phyloP scores from a whole-genome alignment of 2,113 vertebrate genomes.

The Asarcornis scutulata region DNA sequence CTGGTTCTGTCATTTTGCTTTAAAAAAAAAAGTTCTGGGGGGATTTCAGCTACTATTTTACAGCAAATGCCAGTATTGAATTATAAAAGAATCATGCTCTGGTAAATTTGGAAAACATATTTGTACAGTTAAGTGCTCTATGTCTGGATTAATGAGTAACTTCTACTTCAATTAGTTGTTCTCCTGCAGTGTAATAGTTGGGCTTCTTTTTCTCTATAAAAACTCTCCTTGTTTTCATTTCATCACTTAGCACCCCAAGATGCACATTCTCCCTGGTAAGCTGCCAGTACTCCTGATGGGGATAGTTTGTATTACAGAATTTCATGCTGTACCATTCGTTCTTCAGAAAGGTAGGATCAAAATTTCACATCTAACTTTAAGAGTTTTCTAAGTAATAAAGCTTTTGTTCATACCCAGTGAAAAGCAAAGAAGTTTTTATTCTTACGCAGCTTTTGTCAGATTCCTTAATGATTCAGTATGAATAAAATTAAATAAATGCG shows the following conservation, averaged over 20 bases:
- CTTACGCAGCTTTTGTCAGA: not conserved
- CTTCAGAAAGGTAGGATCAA: constrained; percentile 68
- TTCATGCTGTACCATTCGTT: not conserved
- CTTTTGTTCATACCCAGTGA: not conserved
- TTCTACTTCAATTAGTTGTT: constrained; percentile 35
- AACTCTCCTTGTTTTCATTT: not conserved
- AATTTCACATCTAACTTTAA: not conserved
- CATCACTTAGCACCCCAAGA: constrained; percentile 42
- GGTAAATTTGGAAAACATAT: constrained; percentile 15
- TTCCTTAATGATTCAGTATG: not conserved
- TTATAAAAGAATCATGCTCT: not conserved
- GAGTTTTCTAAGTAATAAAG: not conserved
- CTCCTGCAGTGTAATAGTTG: not conserved
- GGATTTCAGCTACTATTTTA: not conserved
- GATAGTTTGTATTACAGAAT: constrained; percentile 53
- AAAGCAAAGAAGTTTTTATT: not conserved
- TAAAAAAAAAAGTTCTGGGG: not conserved
- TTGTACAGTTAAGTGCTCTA: constrained; percentile 12
- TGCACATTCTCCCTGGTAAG: constrained; percentile 32
- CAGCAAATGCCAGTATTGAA: not conserved
- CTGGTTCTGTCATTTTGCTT: not conserved
- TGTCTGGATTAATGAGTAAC: constrained; percentile 76
- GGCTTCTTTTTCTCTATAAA: constrained; percentile 41
- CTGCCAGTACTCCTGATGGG: constrained; percentile 61
- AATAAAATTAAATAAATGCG: not conserved